Evolutionary conservation across 2,888 invertebrate species (phyloP).

Genomic region (Orthosia gracilis): DNA sequence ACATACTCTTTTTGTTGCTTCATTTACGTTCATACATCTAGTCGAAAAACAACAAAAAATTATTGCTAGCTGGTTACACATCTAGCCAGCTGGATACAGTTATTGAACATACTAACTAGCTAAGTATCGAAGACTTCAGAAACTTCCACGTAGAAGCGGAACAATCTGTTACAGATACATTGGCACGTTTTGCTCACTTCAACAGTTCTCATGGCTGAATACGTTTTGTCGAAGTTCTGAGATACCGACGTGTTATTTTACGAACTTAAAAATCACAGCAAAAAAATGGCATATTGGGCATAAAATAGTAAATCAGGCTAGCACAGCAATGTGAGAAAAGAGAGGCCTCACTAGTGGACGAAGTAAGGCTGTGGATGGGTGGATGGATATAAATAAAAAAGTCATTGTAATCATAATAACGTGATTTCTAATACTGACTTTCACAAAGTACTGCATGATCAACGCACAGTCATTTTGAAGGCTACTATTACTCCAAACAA

Average conservation of each 20-base stretch:
- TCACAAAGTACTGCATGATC: neutral
- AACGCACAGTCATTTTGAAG: neutral
- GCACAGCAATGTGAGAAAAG: no score
- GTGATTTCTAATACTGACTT: neutral
- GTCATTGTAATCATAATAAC: neutral
- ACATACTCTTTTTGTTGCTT: no score
- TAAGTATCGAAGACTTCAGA: neutral
- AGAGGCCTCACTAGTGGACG: no score
- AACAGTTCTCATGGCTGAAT: slow-evolving; percentile 15
- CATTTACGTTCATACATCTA: no score
- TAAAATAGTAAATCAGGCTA: no score
- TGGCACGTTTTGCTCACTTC: slow-evolving; percentile 3
- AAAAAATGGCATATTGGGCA: no score
- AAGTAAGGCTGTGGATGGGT: no score
- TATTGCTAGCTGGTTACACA: no score
- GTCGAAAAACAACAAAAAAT: no score
- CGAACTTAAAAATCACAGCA: neutral
- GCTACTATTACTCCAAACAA: no score
- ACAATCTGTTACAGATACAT: slow-evolving; percentile 8
- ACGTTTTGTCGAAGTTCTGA: neutral
- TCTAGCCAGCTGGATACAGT: neutral
- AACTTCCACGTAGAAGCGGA: neutral
- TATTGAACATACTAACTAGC: neutral
- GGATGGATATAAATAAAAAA: neutral
- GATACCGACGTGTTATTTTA: neutral